Percentiles rank a stretch among this genome's conserved stretches.
Conservation (phyloP, 2,797 vertebrate genomes). For the Anguilla megastoma region DNA sequence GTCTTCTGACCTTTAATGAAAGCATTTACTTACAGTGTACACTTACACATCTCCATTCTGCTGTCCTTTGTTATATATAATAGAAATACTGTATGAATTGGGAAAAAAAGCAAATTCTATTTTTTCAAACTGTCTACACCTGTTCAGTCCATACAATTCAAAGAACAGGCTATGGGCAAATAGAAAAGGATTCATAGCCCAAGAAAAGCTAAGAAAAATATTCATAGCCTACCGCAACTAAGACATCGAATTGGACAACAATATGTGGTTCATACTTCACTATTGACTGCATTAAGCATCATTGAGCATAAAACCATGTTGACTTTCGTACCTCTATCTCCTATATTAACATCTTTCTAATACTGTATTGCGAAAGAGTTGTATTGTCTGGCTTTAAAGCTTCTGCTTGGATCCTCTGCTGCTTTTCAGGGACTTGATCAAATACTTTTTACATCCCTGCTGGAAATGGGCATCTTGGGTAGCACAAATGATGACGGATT, state of each 20-base stretch:
- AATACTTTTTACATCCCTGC: background rate
- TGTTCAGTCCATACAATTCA: background rate
- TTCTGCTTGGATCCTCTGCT: background rate
- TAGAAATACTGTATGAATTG: conserved; percentile 23
- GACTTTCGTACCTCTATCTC: background rate
- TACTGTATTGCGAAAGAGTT: background rate
- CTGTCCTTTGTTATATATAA: background rate
- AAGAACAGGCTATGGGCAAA: background rate
- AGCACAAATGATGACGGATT: too few relatives aligned
- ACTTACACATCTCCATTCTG: background rate
- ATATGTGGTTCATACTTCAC: background rate
- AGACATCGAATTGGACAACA: background rate
- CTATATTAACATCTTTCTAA: background rate
- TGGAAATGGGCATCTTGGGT: too few relatives aligned
- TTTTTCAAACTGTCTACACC: background rate
- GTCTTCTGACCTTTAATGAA: background rate
- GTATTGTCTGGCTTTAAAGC: background rate
- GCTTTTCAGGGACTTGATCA: background rate
- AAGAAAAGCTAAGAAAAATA: background rate
- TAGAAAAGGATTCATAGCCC: too few relatives aligned
- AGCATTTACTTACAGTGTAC: background rate
- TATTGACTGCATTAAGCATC: background rate
- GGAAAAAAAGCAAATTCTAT: background rate
- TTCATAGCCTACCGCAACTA: background rate
- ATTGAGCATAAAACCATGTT: background rate